phyloP scores from a whole-genome alignment of 2,113 vertebrate species.

The Opisthocomus hoazin region DNA sequence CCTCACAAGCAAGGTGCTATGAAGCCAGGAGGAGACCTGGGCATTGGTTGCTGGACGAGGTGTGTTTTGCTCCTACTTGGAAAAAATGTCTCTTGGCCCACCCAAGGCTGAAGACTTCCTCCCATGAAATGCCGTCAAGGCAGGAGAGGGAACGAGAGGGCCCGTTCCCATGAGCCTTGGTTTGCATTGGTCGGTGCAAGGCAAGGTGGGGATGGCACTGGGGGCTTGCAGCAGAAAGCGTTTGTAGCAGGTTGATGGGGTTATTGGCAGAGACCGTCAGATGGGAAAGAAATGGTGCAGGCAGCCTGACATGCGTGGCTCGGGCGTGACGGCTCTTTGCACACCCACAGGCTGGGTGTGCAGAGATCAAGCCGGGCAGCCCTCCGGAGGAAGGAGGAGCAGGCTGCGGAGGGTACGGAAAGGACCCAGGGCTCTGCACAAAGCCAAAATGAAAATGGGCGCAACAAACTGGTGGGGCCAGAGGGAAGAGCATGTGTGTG shows the following conservation, averaged over 20 bases:
- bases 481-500: fast-evolving
- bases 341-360: fast-evolving
- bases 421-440: background rate
- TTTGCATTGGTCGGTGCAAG: fast-evolving
- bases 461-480: background rate
- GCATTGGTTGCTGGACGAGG: background rate
- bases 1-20: fast-evolving
- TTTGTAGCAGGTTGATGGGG: background rate
- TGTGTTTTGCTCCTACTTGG: background rate
- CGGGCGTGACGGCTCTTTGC: background rate
- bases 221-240: background rate
- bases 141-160: background rate
- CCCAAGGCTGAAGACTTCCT: background rate
- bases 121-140: fast-evolving
- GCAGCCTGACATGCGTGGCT: background rate
- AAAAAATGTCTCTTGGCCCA: background rate
- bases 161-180: background rate
- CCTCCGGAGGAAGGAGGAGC: background rate
- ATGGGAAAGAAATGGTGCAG: background rate
- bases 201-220: background rate
- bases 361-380: background rate
- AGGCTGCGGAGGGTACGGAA: fast-evolving
- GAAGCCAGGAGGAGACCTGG: background rate
- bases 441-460: background rate
- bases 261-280: background rate